Conservation (phyloP, 2,797 vertebrate species). For the Lithobates sylvaticus region DNA sequence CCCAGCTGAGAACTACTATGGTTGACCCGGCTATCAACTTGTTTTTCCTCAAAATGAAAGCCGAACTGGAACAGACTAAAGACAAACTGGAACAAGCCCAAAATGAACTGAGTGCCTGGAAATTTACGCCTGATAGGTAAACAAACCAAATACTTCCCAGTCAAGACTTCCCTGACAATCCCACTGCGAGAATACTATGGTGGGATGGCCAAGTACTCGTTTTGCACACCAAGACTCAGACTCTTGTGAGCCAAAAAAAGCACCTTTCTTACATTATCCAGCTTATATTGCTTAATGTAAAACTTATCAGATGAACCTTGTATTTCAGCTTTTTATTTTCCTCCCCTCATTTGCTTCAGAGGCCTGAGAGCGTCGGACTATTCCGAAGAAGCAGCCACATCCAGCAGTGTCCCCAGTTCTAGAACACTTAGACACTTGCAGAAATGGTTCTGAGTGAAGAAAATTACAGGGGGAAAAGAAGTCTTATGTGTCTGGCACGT, state of each 20-base stretch:
- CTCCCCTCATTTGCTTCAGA: constrained; percentile 89
- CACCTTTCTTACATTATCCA: constrained; percentile 90
- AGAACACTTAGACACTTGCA: constrained; percentile 89
- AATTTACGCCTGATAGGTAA: constrained; percentile 99
- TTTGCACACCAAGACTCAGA: constrained; percentile 98
- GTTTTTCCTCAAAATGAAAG: constrained; percentile 99
- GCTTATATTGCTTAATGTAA: constrained; percentile 96
- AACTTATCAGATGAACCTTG: constrained; percentile 98
- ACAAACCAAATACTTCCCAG: constrained; percentile 96
- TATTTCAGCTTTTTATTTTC: constrained; percentile 94
- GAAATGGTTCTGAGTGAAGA: constrained; percentile 86
- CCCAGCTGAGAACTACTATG: constrained; percentile 98
- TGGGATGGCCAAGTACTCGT: constrained; percentile 96
- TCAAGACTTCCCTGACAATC: constrained; percentile 98
- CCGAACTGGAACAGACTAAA: constrained; percentile 99
- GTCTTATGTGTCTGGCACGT: constrained; percentile 87
- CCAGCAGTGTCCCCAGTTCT: constrained; percentile 81
- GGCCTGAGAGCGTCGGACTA: constrained; percentile 96
- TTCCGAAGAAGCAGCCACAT: constrained; percentile 97
- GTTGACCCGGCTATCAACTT: constrained; percentile 99
- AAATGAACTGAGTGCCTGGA: constrained; percentile 99
- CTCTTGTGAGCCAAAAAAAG: constrained; percentile 94
- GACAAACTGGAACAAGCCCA: constrained; percentile 99
- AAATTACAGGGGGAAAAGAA: constrained; percentile 88
- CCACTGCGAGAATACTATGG: constrained; percentile 98